phyloP scores from a whole-genome alignment of 2,888 invertebrate species.

The Ochropleura leucogaster region DNA sequence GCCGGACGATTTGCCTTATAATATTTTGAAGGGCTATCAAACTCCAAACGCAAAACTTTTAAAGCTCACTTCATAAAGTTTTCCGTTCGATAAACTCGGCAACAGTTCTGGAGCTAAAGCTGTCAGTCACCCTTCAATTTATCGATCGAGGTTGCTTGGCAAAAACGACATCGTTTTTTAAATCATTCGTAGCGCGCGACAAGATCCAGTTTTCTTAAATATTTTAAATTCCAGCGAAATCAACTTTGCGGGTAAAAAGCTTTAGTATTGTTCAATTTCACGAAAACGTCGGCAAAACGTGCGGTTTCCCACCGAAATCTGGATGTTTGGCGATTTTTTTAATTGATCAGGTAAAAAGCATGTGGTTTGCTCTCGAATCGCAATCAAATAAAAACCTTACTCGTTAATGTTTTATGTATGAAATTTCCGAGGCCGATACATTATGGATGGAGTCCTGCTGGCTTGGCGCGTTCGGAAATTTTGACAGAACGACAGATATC shows the following conservation, averaged over 20 bases:
- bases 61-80: constrained; percentile 36
- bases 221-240: constrained; percentile 76
- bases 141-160: constrained; percentile 68
- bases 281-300: constrained; percentile 75
- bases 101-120: constrained; percentile 53
- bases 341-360: constrained; percentile 81
- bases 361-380: constrained; percentile 81
- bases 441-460: constrained; percentile 89
- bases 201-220: constrained; percentile 76
- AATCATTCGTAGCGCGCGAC: constrained; percentile 65
- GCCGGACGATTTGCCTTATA: constrained; percentile 66
- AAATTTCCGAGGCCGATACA: constrained; percentile 84
- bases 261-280: constrained; percentile 80
- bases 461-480: constrained; percentile 83
- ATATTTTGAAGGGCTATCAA: constrained; percentile 69
- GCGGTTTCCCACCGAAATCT: constrained; percentile 87
- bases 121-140: constrained; percentile 71
- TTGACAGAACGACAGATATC: constrained; percentile 87
- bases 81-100: constrained; percentile 30
- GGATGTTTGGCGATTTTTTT: constrained; percentile 81
- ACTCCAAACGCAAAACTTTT: constrained; percentile 49
- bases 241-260: constrained; percentile 76
- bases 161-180: constrained; percentile 72
- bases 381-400: constrained; percentile 89
- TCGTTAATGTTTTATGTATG: constrained; percentile 90